A percentile compares a stretch with the other conserved stretches of the same genome.
These are phyloP conservation scores for Drosophila subobscura DNA, from an alignment of 1,140 invertebrate genomes.

Conservation along the genomic window DNA sequence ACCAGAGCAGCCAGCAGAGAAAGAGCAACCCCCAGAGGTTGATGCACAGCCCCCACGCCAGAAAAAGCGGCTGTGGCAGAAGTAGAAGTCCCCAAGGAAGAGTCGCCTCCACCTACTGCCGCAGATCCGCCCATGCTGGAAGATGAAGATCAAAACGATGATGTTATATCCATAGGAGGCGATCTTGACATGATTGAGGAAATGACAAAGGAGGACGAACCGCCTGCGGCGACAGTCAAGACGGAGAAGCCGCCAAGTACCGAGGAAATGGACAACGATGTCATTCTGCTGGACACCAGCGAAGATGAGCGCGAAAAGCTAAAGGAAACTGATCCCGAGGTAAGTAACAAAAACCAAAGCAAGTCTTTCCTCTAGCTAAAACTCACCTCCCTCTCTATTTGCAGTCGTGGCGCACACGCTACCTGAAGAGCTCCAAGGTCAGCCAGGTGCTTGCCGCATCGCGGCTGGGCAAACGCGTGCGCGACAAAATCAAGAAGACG, in stretches of 20 bases:
- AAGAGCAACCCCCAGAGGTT: not conserved
- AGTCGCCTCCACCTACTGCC: not conserved
- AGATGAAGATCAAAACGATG: constrained; percentile 80
- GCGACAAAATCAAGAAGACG: constrained; percentile 86
- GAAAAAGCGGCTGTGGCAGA: not conserved
- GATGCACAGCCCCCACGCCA: not conserved
- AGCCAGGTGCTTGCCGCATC: constrained; percentile 85
- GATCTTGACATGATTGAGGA: constrained; percentile 78
- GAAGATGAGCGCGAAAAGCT: constrained; percentile 73
- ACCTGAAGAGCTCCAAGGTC: constrained; percentile 85
- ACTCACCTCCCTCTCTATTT: not conserved
- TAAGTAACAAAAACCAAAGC: constrained; percentile 19
- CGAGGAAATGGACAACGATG: constrained; percentile 71
- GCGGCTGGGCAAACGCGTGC: constrained; percentile 85
- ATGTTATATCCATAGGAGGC: constrained; percentile 79
- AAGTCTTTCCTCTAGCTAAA: not conserved
- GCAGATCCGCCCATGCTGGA: constrained; percentile 25
- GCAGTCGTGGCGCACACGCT: constrained; percentile 80
- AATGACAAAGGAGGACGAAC: constrained; percentile 59
- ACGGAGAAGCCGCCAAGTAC: constrained; percentile 24
- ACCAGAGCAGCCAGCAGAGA: not conserved
- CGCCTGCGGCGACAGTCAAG: constrained; percentile 22
- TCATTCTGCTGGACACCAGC: constrained; percentile 76
- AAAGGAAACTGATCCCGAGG: constrained; percentile 51
- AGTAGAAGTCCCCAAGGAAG: not conserved